A percentile compares a stretch with the other conserved stretches of the same genome.
Evolutionary conservation across 2,797 vertebrate species (phyloP).

Genomic region (Manis crassicaudata): DNA sequence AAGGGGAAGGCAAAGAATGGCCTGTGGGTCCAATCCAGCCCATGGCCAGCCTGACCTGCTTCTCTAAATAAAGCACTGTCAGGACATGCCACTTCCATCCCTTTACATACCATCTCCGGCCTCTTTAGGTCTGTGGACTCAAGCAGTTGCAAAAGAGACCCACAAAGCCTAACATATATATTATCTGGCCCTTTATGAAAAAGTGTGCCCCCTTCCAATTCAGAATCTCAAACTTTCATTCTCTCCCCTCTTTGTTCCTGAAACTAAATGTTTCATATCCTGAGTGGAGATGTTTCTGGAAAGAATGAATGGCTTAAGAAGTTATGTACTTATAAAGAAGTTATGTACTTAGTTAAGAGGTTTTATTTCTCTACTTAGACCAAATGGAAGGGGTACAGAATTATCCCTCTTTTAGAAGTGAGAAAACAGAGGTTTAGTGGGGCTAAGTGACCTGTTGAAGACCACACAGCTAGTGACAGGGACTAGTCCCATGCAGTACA

Average conservation of each 20-base stretch:
- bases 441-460: rapidly evolving
- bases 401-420: background rate
- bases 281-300: background rate
- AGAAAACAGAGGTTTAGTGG: background rate
- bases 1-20: background rate
- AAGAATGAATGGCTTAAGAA: background rate
- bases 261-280: background rate
- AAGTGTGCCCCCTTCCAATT: background rate
- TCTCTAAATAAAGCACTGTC: background rate
- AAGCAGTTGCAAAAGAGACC: background rate
- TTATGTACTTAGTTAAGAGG: background rate
- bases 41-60: background rate
- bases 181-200: background rate
- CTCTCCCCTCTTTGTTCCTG: background rate
- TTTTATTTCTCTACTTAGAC: background rate
- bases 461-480: background rate
- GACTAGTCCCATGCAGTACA: background rate
- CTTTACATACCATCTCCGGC: too few relatives aligned
- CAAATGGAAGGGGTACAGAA: background rate
- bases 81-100: rapidly evolving
- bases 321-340: background rate
- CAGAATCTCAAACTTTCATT: background rate
- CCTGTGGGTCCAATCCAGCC: background rate
- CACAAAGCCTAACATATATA: too few relatives aligned
- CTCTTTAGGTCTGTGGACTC: background rate